Conservation (phyloP, 2,888 invertebrate species). For the Aethes cnicana region DNA sequence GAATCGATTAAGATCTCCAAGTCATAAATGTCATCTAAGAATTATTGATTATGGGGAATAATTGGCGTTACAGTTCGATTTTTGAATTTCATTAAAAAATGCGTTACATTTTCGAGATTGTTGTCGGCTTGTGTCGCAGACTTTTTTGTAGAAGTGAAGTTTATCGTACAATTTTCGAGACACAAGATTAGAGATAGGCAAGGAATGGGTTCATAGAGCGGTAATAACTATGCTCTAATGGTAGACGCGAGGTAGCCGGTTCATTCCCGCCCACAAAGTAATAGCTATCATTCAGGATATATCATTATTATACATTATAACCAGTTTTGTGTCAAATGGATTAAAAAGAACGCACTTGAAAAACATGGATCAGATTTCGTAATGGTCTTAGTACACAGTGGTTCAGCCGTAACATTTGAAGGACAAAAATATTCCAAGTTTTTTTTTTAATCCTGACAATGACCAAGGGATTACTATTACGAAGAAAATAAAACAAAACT, state of each 20-base stretch:
- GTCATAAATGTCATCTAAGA: slow-evolving; percentile 55
- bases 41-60: slow-evolving; percentile 51
- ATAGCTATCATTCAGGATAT: slow-evolving; percentile 46
- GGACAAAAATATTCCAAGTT: slow-evolving; percentile 12
- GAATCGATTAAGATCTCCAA: slow-evolving; percentile 51
- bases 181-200: not conserved
- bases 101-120: slow-evolving; percentile 13
- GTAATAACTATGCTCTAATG: slow-evolving; percentile 41
- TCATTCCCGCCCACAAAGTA: slow-evolving; percentile 50
- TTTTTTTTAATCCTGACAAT: slow-evolving; percentile 14
- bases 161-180: not conserved
- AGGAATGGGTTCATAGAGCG: slow-evolving; percentile 13
- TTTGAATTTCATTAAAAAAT: slow-evolving; percentile 19
- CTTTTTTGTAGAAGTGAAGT: too few species aligned
- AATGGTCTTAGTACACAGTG: slow-evolving; percentile 2
- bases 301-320: slow-evolving; percentile 46
- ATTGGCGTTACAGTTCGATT: slow-evolving; percentile 37
- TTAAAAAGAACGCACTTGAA: not conserved
- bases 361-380: not conserved
- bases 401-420: not conserved
- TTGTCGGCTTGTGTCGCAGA: not conserved
- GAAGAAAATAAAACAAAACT: slow-evolving; percentile 38
- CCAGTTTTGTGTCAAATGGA: slow-evolving; percentile 31
- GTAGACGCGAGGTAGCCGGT: slow-evolving; percentile 40
- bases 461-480: slow-evolving; percentile 23